These are phyloP conservation scores for Danio tinwini DNA, from an alignment of 2,797 vertebrate species.

Conservation along the genomic window DNA sequence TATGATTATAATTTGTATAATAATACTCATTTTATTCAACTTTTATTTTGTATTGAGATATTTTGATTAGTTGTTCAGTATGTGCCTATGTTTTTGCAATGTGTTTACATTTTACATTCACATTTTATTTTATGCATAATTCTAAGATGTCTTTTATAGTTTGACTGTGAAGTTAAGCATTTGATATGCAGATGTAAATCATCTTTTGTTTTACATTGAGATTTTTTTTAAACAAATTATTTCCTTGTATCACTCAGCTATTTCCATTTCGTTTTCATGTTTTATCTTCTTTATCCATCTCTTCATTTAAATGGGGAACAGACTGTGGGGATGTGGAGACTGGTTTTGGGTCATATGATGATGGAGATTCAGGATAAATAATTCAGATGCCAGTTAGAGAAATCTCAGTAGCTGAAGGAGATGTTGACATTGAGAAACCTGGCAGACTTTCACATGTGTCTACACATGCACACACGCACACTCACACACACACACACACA, in stretches of 20 bases:
- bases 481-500: background rate
- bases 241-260: background rate
- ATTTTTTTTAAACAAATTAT: background rate
- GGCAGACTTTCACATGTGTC: constrained; percentile 22
- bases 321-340: constrained; percentile 44
- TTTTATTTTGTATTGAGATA: too few species aligned
- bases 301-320: constrained; percentile 27
- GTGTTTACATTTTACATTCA: too few species aligned
- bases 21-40: too few species aligned
- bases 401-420: constrained; percentile 56
- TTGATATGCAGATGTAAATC: too few species aligned
- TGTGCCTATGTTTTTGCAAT: too few species aligned
- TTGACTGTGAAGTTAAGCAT: too few species aligned
- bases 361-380: constrained; percentile 58
- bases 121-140: too few species aligned
- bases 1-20: too few species aligned
- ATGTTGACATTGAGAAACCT: constrained; percentile 57
- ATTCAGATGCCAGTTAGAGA: constrained; percentile 56
- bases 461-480: background rate
- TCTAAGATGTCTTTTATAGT: too few species aligned
- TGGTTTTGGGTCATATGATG: constrained; percentile 57
- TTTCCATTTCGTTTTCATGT: background rate
- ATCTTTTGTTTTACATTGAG: background rate
- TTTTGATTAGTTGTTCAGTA: too few species aligned
- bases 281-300: background rate